Base-by-base conservation (phyloP, 2,113 vertebrate species). In the Seriola aureovittata region DNA sequence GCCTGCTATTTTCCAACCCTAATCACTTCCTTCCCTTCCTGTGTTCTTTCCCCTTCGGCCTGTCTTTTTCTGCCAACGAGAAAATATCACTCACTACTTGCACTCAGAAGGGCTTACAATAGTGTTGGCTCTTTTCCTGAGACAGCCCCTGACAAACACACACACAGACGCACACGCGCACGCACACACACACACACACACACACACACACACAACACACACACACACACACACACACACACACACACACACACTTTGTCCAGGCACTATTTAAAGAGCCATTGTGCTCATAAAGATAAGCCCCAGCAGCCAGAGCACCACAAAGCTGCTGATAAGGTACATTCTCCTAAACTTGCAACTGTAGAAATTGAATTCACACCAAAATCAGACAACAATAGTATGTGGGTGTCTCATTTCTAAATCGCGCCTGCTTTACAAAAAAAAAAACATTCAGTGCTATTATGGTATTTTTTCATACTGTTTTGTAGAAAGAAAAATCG, bases 221-320 rank as follows among this genome's bases (percentile, higher is more conserved):
- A 52, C 64, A n/a, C n/a, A n/a, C n/a, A n/a, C n/a, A n/a, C n/a
- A 48, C 77, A 82, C 71, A 79, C 50, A 46, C 50, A 46, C 77
- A 82, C 71, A 80, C 44, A 40, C 75, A 71, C 46, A 13, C 58
- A 40, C 38, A 52, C 64, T 87, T 82, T 88, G 77, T 90, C 42
- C 25, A 0, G 34, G 65, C 9, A 19, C 86, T 94, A 93, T 94
- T 92, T 94, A 88, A 81, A 86, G 89, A 74, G 71, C 71, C 86
- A 83, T 86, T 90, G 91, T 91, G 88, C 59, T 75, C 69, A n/a
- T 68, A 54, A 54, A 88, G 91, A 92, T 92, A 92, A 93, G 86
- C 58, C 64, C 64, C 44, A 48, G 78, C 71, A 78, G 75, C 67
- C 85, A 36, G 75, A 64, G 82, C 65, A 8, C 58, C 55, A 73